These are phyloP conservation scores for Ctenopoma multispine DNA, from an alignment of 2,797 vertebrate species.

Conservation along the genomic window DNA sequence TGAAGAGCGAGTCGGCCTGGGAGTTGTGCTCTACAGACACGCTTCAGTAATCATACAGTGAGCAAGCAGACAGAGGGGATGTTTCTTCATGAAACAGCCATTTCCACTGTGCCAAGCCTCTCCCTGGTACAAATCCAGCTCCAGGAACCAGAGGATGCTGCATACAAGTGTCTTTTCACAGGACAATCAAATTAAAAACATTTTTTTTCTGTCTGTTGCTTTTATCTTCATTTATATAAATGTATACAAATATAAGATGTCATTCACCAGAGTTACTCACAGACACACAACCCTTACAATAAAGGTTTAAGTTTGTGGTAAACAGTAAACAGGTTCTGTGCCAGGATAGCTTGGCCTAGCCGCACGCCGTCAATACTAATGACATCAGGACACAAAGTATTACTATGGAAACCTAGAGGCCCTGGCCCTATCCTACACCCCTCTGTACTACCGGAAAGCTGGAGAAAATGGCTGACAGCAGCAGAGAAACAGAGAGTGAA, in stretches of 20 bases:
- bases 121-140: slow-evolving; percentile 36
- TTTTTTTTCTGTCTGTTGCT: slow-evolving; percentile 8
- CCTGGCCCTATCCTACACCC: slow-evolving; percentile 50
- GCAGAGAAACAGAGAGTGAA: slow-evolving; percentile 45
- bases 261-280: background rate
- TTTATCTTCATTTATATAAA: slow-evolving; percentile 7
- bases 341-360: slow-evolving; percentile 73
- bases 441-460: slow-evolving; percentile 67
- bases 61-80: slow-evolving; percentile 54
- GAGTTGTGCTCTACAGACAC: slow-evolving; percentile 53
- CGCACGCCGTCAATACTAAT: slow-evolving; percentile 81
- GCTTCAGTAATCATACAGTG: slow-evolving; percentile 61
- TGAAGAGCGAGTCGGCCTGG: slow-evolving; percentile 15
- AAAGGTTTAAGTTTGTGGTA: slow-evolving; percentile 68
- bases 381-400: slow-evolving; percentile 81
- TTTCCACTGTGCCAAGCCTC: slow-evolving; percentile 30
- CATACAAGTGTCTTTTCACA: slow-evolving; percentile 32
- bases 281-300: slow-evolving; percentile 20
- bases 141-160: slow-evolving; percentile 20
- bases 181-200: slow-evolving; percentile 25
- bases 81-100: slow-evolving; percentile 37
- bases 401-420: slow-evolving; percentile 75
- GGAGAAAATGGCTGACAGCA: slow-evolving; percentile 33
- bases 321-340: slow-evolving; percentile 72
- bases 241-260: background rate